Conservation (phyloP, 2,797 vertebrate species). For the Sebastes glaucus region DNA sequence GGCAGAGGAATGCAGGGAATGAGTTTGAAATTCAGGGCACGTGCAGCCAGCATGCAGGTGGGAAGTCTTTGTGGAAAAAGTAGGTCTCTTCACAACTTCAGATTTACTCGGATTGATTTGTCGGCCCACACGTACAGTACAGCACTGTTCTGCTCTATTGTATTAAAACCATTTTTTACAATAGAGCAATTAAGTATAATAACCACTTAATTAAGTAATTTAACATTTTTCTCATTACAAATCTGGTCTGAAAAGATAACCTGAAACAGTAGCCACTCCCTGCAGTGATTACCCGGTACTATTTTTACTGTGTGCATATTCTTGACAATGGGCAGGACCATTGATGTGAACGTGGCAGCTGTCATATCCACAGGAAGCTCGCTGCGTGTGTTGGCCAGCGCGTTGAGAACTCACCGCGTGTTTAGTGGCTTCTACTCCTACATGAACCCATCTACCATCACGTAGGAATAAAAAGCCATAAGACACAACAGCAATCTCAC, state of each 20-base stretch:
- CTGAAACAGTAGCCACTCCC: neutral
- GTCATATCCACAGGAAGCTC: slow-evolving; percentile 68
- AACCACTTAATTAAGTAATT: slow-evolving; percentile 18
- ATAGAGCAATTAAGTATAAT: neutral
- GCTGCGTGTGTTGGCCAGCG: slow-evolving; percentile 51
- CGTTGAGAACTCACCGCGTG: slow-evolving; percentile 90
- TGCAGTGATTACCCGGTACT: slow-evolving; percentile 15
- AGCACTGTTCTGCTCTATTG: slow-evolving; percentile 1
- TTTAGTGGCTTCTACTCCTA: slow-evolving; percentile 99
- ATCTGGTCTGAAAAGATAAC: slow-evolving; percentile 10
- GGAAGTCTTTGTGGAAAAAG: slow-evolving; percentile 36
- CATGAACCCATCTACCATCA: slow-evolving; percentile 99
- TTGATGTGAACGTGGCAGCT: slow-evolving; percentile 64
- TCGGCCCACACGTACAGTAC: slow-evolving; percentile 6
- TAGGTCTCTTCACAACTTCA: slow-evolving; percentile 44
- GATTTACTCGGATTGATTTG: slow-evolving; percentile 23
- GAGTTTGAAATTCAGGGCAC: slow-evolving; percentile 60
- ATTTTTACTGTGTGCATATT: slow-evolving; percentile 32
- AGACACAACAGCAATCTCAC: slow-evolving; percentile 93
- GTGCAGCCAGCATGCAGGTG: slow-evolving; percentile 54
- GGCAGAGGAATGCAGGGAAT: slow-evolving; percentile 39
- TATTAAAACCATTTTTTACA: slow-evolving; percentile 3
- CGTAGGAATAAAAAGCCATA: slow-evolving; percentile 99
- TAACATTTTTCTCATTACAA: neutral
- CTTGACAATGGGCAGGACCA: slow-evolving; percentile 44